These are phyloP conservation scores for Panthera tigris DNA, from an alignment of 2,113 vertebrate genomes.

Conservation along the genomic window DNA sequence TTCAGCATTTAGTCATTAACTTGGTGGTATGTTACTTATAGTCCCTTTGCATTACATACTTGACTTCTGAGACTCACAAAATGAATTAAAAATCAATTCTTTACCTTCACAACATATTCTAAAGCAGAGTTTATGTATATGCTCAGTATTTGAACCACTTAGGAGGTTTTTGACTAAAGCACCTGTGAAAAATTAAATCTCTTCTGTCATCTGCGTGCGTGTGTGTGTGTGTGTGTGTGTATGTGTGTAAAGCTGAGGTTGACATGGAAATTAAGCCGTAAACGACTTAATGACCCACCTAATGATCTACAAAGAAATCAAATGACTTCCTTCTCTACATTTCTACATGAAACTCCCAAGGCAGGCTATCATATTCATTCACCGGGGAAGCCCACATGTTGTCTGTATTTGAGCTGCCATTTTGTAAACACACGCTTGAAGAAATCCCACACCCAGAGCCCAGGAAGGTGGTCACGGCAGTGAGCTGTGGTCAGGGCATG, in stretches of 20 bases:
- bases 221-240: neutral
- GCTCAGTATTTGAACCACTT: constrained; percentile 58
- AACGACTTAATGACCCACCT: constrained; percentile 42
- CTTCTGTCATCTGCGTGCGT: constrained; percentile 26
- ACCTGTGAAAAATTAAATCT: constrained; percentile 74
- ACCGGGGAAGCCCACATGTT: neutral
- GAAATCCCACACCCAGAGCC: neutral
- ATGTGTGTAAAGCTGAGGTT: neutral
- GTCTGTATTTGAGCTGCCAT: neutral
- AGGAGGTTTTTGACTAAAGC: constrained; percentile 53
- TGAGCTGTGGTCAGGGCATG: fast-evolving
- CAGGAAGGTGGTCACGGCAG: neutral
- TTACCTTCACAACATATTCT: constrained; percentile 57
- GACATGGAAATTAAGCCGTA: constrained; percentile 58
- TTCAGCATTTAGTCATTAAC: constrained; percentile 74
- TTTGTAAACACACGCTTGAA: neutral
- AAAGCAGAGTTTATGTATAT: constrained; percentile 46
- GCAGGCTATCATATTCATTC: neutral
- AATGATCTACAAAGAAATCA: constrained; percentile 52
- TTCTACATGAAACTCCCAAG: neutral
- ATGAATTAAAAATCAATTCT: constrained; percentile 75
- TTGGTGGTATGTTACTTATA: constrained; percentile 65
- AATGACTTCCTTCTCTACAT: constrained; percentile 50
- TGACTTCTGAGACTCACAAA: constrained; percentile 65
- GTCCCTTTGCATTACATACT: constrained; percentile 49